These are phyloP conservation scores for Piliocolobus tephrosceles DNA, from an alignment of 2,113 vertebrate species.

Conservation along the genomic window DNA sequence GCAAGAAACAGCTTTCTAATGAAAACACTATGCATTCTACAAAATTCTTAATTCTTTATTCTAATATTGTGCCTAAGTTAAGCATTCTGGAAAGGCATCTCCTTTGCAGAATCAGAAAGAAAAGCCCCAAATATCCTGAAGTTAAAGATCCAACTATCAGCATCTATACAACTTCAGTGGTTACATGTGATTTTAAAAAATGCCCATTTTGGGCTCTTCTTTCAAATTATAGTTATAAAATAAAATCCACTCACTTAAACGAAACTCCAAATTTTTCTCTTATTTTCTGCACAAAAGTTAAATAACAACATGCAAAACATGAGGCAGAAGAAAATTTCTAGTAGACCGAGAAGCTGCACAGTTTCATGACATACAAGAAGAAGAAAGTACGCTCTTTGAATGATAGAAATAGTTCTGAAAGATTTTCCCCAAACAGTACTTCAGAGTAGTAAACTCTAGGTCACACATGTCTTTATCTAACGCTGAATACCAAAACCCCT, in stretches of 20 bases:
- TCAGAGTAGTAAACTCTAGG: constrained; percentile 34
- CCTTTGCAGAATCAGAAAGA: neutral
- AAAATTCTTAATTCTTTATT: constrained; percentile 17
- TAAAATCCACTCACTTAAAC: constrained; percentile 44
- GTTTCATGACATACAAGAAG: constrained; percentile 47
- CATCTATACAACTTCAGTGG: neutral
- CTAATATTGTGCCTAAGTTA: constrained; percentile 36
- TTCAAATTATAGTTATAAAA: constrained; percentile 69
- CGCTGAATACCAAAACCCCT: neutral
- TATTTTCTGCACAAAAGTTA: neutral
- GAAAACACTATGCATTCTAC: neutral
- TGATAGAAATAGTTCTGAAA: constrained; percentile 31
- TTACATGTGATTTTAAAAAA: neutral
- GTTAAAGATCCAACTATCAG: neutral
- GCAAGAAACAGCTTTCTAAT: constrained; percentile 23
- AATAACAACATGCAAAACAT: neutral
- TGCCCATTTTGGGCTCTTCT: neutral
- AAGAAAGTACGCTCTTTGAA: constrained; percentile 49
- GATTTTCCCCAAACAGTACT: constrained; percentile 28
- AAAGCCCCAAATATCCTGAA: fast-evolving
- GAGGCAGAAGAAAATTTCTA: neutral
- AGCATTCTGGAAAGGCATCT: constrained; percentile 2
- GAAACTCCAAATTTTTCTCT: neutral
- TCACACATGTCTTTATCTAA: neutral
- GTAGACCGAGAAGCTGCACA: neutral